phyloP scores from a whole-genome alignment of 30 jellyfish, hydroid and myxozoan species.

The Hydractinia echinata region DNA sequence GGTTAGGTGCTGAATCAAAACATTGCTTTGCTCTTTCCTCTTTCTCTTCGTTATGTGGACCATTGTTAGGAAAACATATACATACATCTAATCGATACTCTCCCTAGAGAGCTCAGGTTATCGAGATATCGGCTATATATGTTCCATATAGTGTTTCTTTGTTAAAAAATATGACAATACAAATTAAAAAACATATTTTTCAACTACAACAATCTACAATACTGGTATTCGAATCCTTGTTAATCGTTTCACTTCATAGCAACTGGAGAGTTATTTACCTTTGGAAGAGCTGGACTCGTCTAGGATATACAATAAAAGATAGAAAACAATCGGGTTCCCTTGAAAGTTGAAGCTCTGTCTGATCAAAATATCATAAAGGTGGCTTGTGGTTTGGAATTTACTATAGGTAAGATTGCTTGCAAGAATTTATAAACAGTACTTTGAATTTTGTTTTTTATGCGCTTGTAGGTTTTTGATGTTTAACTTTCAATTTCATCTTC shows the following conservation, averaged over 20 bases:
- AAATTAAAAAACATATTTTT: background rate
- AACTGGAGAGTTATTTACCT: slow-evolving; percentile 67
- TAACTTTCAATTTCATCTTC: too few species aligned
- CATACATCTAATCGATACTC: background rate
- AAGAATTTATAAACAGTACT: too few species aligned
- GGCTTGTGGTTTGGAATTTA: slow-evolving; percentile 54
- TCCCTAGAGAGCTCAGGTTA: background rate
- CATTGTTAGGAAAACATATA: background rate
- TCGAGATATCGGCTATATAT: too few species aligned
- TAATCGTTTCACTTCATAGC: slow-evolving; percentile 27
- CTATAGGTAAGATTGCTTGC: slow-evolving; percentile 36
- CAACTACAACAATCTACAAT: background rate
- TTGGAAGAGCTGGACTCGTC: slow-evolving; percentile 90
- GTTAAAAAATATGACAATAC: background rate
- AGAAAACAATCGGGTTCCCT: slow-evolving; percentile 80
- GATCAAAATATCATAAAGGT: slow-evolving; percentile 17
- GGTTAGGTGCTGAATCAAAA: too few species aligned
- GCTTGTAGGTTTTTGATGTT: too few species aligned
- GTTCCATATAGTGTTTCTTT: background rate
- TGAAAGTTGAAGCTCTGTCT: slow-evolving; percentile 41
- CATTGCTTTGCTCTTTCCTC: too few species aligned
- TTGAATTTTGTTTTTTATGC: too few species aligned
- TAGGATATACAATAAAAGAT: slow-evolving; percentile 75
- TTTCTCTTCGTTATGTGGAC: too few species aligned
- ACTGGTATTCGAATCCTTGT: background rate